Conservation (phyloP, 2,113 vertebrate genomes). For the Suncus etruscus region DNA sequence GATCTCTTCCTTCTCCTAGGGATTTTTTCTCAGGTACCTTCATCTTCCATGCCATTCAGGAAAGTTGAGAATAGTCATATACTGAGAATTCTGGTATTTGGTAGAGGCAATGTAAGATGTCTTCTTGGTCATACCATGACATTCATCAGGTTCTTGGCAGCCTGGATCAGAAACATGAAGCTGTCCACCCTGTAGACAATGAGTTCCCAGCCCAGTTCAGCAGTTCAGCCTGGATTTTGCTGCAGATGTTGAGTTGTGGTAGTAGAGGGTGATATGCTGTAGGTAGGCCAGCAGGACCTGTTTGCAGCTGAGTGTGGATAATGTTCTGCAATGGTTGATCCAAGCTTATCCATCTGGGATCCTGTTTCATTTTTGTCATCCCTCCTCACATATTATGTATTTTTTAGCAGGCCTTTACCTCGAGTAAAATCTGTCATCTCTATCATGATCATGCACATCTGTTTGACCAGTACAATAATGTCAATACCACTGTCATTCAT, state of each 20-base stretch:
- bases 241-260: slow-evolving; percentile 99
- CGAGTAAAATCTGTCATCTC: slow-evolving; percentile 99
- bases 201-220: slow-evolving; percentile 98
- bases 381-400: slow-evolving; percentile 98
- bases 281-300: slow-evolving; percentile 98
- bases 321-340: slow-evolving; percentile 96
- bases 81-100: slow-evolving; percentile 97
- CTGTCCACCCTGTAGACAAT: slow-evolving; percentile 99
- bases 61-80: slow-evolving; percentile 97
- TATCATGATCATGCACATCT: slow-evolving; percentile 99
- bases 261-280: slow-evolving; percentile 97
- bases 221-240: slow-evolving; percentile 99
- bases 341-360: slow-evolving; percentile 99
- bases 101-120: slow-evolving; percentile 98
- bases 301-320: slow-evolving; percentile 97
- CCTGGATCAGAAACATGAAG: slow-evolving; percentile 99
- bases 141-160: slow-evolving; percentile 99
- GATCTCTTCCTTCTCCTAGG: slow-evolving; percentile 98
- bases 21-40: slow-evolving; percentile 99
- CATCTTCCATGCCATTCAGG: slow-evolving; percentile 98
- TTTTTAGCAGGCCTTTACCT: slow-evolving; percentile 98
- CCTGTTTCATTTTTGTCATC: slow-evolving; percentile 99
- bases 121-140: slow-evolving; percentile 97
- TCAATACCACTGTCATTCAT: slow-evolving; percentile 99
- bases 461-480: slow-evolving; percentile 98